A percentile compares a stretch with the other conserved stretches of the same genome.
Conservation (phyloP, 2,113 vertebrate species). For the Archocentrus centrarchus region DNA sequence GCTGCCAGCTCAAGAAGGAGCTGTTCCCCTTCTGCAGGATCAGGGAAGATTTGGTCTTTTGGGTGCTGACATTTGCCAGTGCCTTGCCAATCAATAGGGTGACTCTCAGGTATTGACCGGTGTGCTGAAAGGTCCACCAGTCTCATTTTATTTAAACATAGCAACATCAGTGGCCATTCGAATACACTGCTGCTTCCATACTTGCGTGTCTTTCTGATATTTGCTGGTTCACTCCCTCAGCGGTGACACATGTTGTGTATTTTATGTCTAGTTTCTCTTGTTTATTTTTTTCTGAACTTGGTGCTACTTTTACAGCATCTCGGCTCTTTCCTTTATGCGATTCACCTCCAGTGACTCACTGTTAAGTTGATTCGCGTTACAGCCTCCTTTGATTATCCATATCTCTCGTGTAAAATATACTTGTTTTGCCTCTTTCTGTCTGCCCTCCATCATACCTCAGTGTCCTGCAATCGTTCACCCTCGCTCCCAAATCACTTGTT, state of each 20-base stretch:
- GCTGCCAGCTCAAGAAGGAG: constrained; percentile 11
- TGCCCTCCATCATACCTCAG: constrained; percentile 21
- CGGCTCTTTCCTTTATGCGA: constrained; percentile 18
- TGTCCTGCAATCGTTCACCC: constrained; percentile 26
- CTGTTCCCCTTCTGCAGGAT: constrained; percentile 39
- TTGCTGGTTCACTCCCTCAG: constrained; percentile 23
- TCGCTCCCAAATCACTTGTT: constrained; percentile 33
- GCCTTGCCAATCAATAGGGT: constrained; percentile 59
- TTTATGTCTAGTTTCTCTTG: constrained; percentile 23
- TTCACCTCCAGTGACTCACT: constrained; percentile 36
- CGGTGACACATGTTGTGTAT: neutral
- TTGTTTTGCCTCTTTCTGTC: constrained; percentile 16
- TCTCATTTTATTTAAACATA: constrained; percentile 54
- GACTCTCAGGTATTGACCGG: constrained; percentile 65
- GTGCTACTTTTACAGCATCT: constrained; percentile 38
- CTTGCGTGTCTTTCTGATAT: constrained; percentile 9
- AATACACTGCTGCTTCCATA: neutral
- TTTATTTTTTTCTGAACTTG: constrained; percentile 34
- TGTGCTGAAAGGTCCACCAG: constrained; percentile 52
- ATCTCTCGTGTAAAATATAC: constrained; percentile 34
- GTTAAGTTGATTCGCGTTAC: constrained; percentile 33
- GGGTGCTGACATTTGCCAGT: constrained; percentile 68
- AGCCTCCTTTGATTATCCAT: constrained; percentile 36
- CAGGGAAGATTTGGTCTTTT: constrained; percentile 48
- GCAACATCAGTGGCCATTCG: neutral